phyloP scores from a whole-genome alignment of 2,888 invertebrate genomes.

The Nephrotoma guestfalica region DNA sequence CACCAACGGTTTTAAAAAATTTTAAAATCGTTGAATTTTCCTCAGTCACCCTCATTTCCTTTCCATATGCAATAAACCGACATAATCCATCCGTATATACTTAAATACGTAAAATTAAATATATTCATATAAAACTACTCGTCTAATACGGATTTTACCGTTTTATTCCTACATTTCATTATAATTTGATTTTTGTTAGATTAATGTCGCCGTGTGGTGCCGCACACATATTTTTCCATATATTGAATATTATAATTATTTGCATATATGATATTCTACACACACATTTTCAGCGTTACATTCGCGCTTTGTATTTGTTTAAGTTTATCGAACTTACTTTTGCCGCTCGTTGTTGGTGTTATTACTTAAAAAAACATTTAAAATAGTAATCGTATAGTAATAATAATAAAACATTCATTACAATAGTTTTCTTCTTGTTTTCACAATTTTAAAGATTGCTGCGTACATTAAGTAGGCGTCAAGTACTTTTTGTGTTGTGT shows the following conservation, averaged over 20 bases:
- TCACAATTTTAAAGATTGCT: background rate
- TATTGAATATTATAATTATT: background rate
- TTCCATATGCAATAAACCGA: too few species aligned
- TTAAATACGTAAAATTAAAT: too few species aligned
- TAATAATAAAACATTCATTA: background rate
- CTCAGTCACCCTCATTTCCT: too few species aligned
- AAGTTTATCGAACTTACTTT: background rate
- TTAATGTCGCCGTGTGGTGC: background rate
- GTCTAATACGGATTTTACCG: background rate
- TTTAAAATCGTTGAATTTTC: too few species aligned
- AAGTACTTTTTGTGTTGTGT: background rate
- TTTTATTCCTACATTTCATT: background rate
- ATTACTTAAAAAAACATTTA: background rate
- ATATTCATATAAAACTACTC: background rate
- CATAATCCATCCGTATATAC: too few species aligned
- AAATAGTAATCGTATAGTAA: background rate
- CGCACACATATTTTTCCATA: background rate
- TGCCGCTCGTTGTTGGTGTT: background rate
- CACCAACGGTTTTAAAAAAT: too few species aligned
- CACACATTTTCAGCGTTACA: background rate
- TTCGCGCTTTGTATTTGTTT: background rate
- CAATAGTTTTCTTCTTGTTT: background rate
- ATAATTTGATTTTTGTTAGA: background rate
- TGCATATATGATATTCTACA: background rate
- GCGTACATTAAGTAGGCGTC: background rate